These are phyloP conservation scores for Trissolcus basalis DNA, from an alignment of 1,140 invertebrate species.

Conservation along the genomic window DNA sequence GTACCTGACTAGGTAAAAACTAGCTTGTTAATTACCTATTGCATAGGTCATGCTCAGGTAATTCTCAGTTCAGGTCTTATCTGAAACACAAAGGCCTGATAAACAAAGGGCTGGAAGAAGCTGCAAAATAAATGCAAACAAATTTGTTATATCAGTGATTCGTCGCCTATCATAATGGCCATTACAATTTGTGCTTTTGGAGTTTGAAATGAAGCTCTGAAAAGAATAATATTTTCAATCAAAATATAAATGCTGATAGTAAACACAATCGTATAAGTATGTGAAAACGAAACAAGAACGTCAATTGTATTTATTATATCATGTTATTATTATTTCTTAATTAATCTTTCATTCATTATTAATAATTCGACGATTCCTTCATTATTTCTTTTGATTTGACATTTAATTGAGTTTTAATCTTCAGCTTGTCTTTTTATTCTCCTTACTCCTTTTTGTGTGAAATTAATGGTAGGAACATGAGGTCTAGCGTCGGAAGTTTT, in stretches of 20 bases:
- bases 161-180: neutral
- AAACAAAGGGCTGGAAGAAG: constrained; percentile 1
- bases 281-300: too few species aligned
- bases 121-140: neutral
- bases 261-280: too few species aligned
- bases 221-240: constrained; percentile 10
- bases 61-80: constrained; percentile 33
- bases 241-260: too few species aligned
- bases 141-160: constrained; percentile 1
- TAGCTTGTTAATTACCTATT: constrained; percentile 46
- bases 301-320: too few species aligned
- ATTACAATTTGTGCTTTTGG: constrained; percentile 23
- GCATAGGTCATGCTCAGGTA: constrained; percentile 30
- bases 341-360: neutral
- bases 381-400: too few species aligned
- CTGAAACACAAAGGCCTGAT: constrained; percentile 41
- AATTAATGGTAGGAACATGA: constrained; percentile 7
- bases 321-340: too few species aligned
- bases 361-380: neutral
- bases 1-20: constrained; percentile 51
- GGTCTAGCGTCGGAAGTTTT: constrained; percentile 12
- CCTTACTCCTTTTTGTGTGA: neutral
- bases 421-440: too few species aligned
- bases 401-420: neutral
- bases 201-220: constrained; percentile 38